Evolutionary conservation across 2,888 invertebrate genomes (phyloP).

Genomic region (Steinernema scapterisci): DNA sequence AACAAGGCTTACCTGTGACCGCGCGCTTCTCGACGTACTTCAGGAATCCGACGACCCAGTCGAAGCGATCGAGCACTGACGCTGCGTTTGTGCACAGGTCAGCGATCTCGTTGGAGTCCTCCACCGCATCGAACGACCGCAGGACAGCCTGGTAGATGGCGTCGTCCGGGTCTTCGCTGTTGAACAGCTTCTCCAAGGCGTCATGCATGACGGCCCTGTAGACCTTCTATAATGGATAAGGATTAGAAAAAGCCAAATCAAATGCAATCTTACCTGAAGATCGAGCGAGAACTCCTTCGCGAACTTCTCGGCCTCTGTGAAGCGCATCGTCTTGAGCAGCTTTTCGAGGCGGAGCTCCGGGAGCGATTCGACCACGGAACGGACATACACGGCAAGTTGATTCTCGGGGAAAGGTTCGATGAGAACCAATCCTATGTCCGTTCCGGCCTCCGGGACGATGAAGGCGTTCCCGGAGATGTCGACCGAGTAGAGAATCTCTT

Average conservation of each 20-base stretch:
- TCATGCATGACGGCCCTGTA: not conserved
- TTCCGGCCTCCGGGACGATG: not conserved
- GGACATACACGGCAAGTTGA: not conserved
- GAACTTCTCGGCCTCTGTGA: not conserved
- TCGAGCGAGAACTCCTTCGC: not conserved
- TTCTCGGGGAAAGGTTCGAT: not conserved
- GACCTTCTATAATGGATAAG: not conserved
- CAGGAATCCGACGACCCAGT: not conserved
- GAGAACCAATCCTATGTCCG: not conserved
- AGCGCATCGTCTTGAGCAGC: not conserved
- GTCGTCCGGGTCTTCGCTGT: not conserved
- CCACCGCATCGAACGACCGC: not conserved
- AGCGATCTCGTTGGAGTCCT: constrained; percentile 3
- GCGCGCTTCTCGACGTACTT: not conserved
- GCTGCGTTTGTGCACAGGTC: not conserved
- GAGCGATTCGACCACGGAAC: not conserved
- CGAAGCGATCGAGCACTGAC: not conserved
- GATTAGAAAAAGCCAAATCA: too few relatives aligned
- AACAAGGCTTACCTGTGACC: not conserved
- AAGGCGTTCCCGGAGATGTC: not conserved
- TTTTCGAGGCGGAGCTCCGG: not conserved
- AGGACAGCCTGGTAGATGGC: not conserved
- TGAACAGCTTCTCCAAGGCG: not conserved
- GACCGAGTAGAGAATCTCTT: not conserved
- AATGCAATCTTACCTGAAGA: not conserved